A percentile compares a stretch with the other conserved stretches of the same genome.
Evolutionary conservation across 2,113 vertebrate genomes (phyloP).

Genomic region (Chionis minor): DNA sequence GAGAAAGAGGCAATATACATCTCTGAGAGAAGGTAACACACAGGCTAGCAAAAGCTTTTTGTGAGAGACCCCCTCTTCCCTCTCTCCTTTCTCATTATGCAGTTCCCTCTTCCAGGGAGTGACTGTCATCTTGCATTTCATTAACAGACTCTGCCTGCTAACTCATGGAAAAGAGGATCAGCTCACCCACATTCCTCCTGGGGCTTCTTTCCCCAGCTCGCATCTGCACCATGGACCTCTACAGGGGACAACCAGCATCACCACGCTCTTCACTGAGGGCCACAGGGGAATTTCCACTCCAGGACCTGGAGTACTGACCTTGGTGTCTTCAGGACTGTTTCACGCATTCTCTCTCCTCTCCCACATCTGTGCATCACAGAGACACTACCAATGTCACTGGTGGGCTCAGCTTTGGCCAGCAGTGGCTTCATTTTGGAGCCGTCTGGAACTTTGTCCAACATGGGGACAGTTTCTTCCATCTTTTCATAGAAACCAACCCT

Average conservation of each 20-base stretch:
- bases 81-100: not conserved
- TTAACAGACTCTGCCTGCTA: not conserved
- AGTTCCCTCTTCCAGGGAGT: not conserved
- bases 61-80: not conserved
- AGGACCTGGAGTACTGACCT: not conserved
- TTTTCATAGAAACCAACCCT: not conserved
- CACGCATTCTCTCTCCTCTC: not conserved
- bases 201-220: not conserved
- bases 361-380: not conserved
- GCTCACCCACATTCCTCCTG: not conserved
- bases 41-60: not conserved
- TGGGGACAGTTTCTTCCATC: not conserved
- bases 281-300: not conserved
- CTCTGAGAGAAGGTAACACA: not conserved
- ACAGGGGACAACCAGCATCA: rapidly evolving
- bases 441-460: not conserved
- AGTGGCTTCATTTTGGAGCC: rapidly evolving
- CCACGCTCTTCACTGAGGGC: not conserved
- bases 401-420: not conserved
- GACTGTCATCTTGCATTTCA: not conserved
- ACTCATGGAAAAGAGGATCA: not conserved
- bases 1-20: not conserved
- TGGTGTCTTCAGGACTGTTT: not conserved
- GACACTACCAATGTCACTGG: rapidly evolving
- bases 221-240: not conserved